phyloP scores from a whole-genome alignment of 1,140 invertebrate genomes.

The Gyrodactylus bullatarudis region DNA sequence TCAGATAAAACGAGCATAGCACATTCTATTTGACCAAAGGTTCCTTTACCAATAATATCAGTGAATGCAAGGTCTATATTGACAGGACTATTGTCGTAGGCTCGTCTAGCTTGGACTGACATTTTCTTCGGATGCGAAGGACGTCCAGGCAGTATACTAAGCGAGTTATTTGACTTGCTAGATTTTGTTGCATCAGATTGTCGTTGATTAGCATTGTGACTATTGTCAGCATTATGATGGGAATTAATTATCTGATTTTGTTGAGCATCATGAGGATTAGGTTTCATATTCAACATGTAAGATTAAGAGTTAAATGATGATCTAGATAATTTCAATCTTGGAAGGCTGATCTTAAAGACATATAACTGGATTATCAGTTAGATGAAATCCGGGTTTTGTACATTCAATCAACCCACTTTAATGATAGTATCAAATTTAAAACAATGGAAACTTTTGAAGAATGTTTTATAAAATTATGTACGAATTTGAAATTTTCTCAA shows the following conservation, averaged over 20 bases:
- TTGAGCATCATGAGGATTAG: background rate
- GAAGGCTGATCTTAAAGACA: background rate
- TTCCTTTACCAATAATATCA: constrained; percentile 3
- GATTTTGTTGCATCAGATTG: background rate
- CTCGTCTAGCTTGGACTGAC: background rate
- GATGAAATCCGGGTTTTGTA: background rate
- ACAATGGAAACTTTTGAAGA: too few relatives aligned
- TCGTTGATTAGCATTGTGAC: background rate
- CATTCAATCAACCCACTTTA: background rate
- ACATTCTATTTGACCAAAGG: constrained; percentile 1
- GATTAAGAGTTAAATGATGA: background rate
- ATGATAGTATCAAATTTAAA: background rate
- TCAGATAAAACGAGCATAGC: background rate
- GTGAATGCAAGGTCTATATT: background rate
- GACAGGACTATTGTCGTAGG: background rate
- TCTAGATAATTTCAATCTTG: background rate
- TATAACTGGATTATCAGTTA: background rate
- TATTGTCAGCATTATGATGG: background rate
- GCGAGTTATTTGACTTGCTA: background rate
- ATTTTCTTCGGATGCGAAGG: background rate
- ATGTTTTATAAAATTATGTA: too few relatives aligned
- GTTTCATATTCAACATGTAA: background rate
- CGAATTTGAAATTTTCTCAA: too few relatives aligned
- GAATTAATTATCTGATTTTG: too few relatives aligned
- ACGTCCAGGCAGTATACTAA: background rate